phyloP scores from a whole-genome alignment of 2,113 vertebrate genomes.

The Phaethon lepturus region DNA sequence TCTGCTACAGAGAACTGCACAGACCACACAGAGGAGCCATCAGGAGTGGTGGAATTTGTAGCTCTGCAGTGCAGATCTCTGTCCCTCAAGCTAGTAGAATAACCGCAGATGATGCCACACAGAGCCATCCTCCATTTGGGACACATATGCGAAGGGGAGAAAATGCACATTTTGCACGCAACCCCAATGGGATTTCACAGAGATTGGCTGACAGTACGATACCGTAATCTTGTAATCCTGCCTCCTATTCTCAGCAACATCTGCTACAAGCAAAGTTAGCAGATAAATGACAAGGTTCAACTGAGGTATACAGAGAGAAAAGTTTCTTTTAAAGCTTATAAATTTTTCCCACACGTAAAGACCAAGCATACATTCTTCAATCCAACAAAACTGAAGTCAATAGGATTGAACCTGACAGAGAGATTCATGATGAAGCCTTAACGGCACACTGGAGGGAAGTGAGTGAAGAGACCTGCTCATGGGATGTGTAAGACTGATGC shows the following conservation, averaged over 20 bases:
- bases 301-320: neutral
- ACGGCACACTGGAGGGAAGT: neutral
- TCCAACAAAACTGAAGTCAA: neutral
- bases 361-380: neutral
- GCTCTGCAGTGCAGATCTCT: neutral
- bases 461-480: neutral
- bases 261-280: neutral
- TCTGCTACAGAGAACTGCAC: neutral
- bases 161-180: neutral
- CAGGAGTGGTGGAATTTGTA: neutral
- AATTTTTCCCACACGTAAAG: neutral
- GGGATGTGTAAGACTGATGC: neutral
- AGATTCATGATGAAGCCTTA: neutral
- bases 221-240: fast-evolving
- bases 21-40: neutral
- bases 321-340: neutral
- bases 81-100: neutral
- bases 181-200: neutral
- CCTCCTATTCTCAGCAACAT: neutral
- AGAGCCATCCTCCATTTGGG: neutral
- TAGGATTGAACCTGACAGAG: neutral
- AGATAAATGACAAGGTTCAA: neutral
- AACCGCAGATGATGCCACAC: neutral
- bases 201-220: fast-evolving
- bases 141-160: neutral